These are phyloP conservation scores for Podarcis raffonei DNA, from an alignment of 2,113 vertebrate genomes.

Conservation along the genomic window DNA sequence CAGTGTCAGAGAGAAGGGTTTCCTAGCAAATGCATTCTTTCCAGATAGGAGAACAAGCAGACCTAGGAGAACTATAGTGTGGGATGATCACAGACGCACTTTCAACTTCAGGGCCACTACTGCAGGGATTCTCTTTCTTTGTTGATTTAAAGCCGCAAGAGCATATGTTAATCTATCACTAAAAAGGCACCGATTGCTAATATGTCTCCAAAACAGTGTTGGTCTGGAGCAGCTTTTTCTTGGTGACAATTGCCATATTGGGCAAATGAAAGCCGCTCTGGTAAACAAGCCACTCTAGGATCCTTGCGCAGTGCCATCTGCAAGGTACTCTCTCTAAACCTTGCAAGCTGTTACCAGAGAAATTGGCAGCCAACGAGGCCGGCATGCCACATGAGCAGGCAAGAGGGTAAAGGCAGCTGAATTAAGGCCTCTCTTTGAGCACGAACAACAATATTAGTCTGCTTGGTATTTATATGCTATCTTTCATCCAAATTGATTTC, in stretches of 20 bases:
- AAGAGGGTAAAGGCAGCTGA: neutral
- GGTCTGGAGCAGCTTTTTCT: neutral
- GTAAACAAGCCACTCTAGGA: neutral
- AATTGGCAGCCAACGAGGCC: neutral
- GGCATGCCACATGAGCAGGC: neutral
- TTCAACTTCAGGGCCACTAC: neutral
- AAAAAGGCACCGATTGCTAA: neutral
- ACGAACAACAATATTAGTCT: neutral
- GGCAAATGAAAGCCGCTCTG: neutral
- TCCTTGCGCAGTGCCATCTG: neutral
- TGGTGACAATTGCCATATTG: neutral
- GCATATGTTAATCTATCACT: neutral
- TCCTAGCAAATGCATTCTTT: neutral
- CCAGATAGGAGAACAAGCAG: neutral
- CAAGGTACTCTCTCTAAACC: neutral
- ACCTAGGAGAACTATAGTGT: neutral
- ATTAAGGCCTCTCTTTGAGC: neutral
- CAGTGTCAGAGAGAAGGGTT: neutral
- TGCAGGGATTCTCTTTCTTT: neutral
- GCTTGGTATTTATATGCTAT: neutral
- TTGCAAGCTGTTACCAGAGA: neutral
- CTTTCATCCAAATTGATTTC: neutral
- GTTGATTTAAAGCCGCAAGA: neutral
- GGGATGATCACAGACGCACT: neutral
- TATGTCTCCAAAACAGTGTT: neutral